Evolutionary conservation across 2,888 invertebrate species (phyloP), one percentile per base, ranked within the genome.

Genomic region (Dorcus parallelipipedus): DNA sequence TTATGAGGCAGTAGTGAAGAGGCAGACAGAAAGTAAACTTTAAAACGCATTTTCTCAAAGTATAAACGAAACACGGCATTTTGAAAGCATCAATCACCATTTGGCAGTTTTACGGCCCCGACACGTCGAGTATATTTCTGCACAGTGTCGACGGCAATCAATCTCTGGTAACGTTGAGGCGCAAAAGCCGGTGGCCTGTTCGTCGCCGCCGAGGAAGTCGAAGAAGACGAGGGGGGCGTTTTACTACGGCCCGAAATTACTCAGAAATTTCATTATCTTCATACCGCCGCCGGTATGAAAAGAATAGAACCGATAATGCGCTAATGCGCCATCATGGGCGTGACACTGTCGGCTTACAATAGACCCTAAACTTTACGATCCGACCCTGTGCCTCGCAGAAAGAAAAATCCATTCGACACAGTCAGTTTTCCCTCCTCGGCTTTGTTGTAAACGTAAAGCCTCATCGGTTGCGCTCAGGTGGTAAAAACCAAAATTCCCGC

Each of bases 171-270:
- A 57, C 51, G 58, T 58, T 60, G 43, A 49, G 53, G 48, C 49
- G 51, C 49, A 38, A 58, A 58, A 47, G 54, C 49, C 26, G 58
- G 49, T 45, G 58, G 51, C 42, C 49, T 20, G 41, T 54, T 56
- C 47, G 51, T 20, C 14, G 10, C 3, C 45, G 10, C 26, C 26
- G 26, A 33, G 26, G 26, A 33, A 33, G 7, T 6, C 26, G 26
- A 33, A 33, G 26, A 33, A 33, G 45, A 45, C 17, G 56, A 40
- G 33, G 52, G 56, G 56, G 56, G 45, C 40, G 52, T 56, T 56
- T 54, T 52, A 48, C 65, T 67, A 67, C 64, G 64, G 64, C 65
- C 49, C 63, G 59, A 66, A 66, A 68, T 68, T 68, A 66, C 63
- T 59, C 58, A 58, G 62, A 66, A 66, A 64, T 64, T 60, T 58